Evolutionary conservation across 2,797 vertebrate genomes (phyloP).

Genomic region (Sebastes iracundus): DNA sequence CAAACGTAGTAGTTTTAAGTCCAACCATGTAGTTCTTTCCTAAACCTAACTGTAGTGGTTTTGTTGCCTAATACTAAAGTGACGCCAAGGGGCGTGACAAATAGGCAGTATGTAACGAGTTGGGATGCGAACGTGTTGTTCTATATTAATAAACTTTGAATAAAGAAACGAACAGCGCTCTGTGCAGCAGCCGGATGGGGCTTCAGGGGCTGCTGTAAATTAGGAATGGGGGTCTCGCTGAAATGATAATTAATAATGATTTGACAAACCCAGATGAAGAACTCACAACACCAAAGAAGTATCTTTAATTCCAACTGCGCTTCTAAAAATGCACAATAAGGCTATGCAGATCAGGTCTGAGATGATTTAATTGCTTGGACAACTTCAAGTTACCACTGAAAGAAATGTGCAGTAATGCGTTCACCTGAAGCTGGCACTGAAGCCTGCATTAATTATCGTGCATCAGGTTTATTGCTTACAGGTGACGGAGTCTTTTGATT

Average conservation of each 20-base stretch:
- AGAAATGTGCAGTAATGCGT: slow-evolving; percentile 34
- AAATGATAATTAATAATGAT: neutral
- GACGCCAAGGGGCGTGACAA: too few species aligned
- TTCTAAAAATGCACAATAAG: neutral
- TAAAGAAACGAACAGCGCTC: neutral
- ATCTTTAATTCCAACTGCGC: neutral
- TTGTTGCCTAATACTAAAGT: too few species aligned
- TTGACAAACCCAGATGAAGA: neutral
- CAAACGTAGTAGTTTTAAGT: too few species aligned
- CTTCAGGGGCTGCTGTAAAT: neutral
- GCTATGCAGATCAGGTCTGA: neutral
- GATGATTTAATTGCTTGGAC: slow-evolving; percentile 28
- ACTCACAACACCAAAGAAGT: neutral
- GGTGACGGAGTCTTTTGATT: slow-evolving; percentile 3
- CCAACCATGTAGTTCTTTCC: too few species aligned
- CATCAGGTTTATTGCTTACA: neutral
- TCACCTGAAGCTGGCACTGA: slow-evolving; percentile 5
- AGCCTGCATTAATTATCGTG: slow-evolving; percentile 1
- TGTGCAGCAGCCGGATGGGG: too few species aligned
- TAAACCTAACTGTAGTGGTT: too few species aligned
- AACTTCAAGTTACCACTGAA: slow-evolving; percentile 17
- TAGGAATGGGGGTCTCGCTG: neutral
- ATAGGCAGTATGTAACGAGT: too few species aligned
- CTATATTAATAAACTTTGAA: neutral
- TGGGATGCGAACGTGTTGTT: too few species aligned